phyloP scores from a whole-genome alignment of 2,888 invertebrate species.

The Drosophila phalerata region DNA sequence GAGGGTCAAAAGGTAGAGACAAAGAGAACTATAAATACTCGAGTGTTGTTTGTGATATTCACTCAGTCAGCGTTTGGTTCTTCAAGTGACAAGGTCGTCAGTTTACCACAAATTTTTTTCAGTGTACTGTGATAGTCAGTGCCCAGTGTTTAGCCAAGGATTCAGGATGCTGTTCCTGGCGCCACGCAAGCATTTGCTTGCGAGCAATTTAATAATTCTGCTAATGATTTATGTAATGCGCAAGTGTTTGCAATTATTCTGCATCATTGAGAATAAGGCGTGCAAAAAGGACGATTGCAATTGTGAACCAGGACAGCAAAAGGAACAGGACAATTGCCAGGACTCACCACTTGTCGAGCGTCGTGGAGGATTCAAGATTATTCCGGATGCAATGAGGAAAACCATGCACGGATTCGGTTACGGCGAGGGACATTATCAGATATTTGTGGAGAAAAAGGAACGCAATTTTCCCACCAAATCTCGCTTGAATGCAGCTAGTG shows the following conservation, averaged over 20 bases:
- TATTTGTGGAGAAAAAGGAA: slow-evolving; percentile 82
- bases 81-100: slow-evolving; percentile 18
- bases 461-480: slow-evolving; percentile 76
- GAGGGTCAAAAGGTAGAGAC: slow-evolving; percentile 12
- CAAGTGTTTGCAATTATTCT: slow-evolving; percentile 75
- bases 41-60: slow-evolving; percentile 16
- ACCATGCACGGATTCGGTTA: slow-evolving; percentile 77
- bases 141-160: slow-evolving; percentile 37
- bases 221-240: slow-evolving; percentile 75
- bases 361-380: slow-evolving; percentile 64
- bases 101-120: background rate
- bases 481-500: slow-evolving; percentile 75
- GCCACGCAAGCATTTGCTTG: slow-evolving; percentile 76
- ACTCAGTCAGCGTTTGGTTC: slow-evolving; percentile 62
- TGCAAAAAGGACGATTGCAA: slow-evolving; percentile 53
- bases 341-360: slow-evolving; percentile 48
- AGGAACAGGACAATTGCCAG: slow-evolving; percentile 14
- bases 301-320: slow-evolving; percentile 29
- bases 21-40: slow-evolving; percentile 41
- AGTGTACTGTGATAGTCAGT: slow-evolving; percentile 51
- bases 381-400: slow-evolving; percentile 73
- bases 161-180: slow-evolving; percentile 69
- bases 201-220: slow-evolving; percentile 74
- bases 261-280: slow-evolving; percentile 73
- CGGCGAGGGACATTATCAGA: slow-evolving; percentile 82